Conservation (phyloP, 2,113 vertebrate genomes). For the Dendropsophus ebraccatus region DNA sequence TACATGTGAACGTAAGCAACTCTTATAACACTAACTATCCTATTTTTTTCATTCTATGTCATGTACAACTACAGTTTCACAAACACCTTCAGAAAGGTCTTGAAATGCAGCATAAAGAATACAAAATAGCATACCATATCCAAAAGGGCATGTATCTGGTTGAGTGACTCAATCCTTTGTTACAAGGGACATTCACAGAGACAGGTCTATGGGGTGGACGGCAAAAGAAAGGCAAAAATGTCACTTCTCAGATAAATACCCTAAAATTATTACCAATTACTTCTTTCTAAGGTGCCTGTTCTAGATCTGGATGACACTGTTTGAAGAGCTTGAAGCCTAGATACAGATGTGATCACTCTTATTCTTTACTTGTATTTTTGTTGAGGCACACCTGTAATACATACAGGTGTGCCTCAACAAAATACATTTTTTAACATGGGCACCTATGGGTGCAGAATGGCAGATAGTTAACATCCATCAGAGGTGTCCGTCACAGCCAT, state of each 20-base stretch:
- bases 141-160: background rate
- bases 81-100: background rate
- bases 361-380: too few relatives aligned
- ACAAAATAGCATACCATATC: background rate
- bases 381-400: too few relatives aligned
- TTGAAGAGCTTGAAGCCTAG: too few relatives aligned
- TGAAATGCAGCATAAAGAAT: background rate
- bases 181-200: background rate
- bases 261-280: background rate
- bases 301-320: too few relatives aligned
- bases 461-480: too few relatives aligned
- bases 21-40: background rate
- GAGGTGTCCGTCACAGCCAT: too few relatives aligned
- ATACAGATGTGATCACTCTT: too few relatives aligned
- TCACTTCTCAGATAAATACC: constrained; percentile 7
- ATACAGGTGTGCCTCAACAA: too few relatives aligned
- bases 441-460: too few relatives aligned
- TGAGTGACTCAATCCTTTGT: background rate
- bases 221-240: background rate
- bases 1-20: too few relatives aligned
- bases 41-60: background rate
- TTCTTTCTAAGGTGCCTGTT: too few relatives aligned
- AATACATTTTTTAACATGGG: too few relatives aligned
- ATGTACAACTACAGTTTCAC: background rate
- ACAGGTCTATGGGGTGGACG: background rate